phyloP scores from a whole-genome alignment of 2,797 vertebrate genomes.

The Malurus splendens region DNA sequence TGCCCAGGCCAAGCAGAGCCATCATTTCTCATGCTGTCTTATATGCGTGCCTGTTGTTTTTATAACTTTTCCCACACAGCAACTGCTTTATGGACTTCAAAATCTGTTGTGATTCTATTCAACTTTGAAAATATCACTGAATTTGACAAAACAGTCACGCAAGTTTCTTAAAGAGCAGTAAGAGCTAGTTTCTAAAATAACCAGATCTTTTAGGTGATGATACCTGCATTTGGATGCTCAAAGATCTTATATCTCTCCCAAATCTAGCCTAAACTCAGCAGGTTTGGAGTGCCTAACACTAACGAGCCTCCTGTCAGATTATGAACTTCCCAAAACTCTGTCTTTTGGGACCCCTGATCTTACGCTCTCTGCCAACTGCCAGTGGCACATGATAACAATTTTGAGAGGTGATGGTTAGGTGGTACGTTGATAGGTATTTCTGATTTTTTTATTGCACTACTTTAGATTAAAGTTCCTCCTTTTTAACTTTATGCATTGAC shows the following conservation, averaged over 20 bases:
- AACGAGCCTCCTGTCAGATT: background rate
- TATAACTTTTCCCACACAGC: conserved; percentile 3
- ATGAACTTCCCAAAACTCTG: background rate
- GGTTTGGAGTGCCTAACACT: background rate
- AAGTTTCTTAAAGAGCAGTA: background rate
- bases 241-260: background rate
- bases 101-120: background rate
- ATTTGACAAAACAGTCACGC: background rate
- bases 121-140: background rate
- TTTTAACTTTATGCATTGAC: background rate
- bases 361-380: background rate
- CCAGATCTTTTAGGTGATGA: background rate
- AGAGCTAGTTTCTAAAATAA: background rate
- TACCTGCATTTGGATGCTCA: background rate
- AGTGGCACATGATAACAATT: background rate
- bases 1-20: conserved; percentile 4
- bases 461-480: background rate
- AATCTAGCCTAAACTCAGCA: background rate
- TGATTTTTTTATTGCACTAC: background rate
- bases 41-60: background rate
- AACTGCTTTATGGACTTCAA: background rate
- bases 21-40: conserved; percentile 33
- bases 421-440: background rate
- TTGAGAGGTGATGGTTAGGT: background rate
- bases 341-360: background rate